A percentile compares a stretch with the other conserved stretches of the same genome.
These are phyloP conservation scores for Agrilus planipennis DNA, from an alignment of 1,140 invertebrate genomes.

Conservation along the genomic window DNA sequence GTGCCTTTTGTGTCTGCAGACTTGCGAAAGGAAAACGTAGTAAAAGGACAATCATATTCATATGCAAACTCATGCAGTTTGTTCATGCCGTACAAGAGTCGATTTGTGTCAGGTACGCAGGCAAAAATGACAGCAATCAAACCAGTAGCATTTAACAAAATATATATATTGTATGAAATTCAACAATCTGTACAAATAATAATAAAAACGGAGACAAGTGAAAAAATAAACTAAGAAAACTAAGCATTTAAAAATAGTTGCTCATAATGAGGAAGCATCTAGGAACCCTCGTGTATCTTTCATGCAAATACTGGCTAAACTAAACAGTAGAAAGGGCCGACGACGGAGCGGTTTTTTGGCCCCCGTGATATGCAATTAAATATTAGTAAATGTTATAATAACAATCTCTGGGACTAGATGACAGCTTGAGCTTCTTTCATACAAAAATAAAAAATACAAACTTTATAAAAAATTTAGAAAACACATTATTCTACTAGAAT, in stretches of 20 bases:
- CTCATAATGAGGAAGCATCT: slow-evolving; percentile 23
- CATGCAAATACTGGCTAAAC: slow-evolving; percentile 24
- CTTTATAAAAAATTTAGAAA: slow-evolving; percentile 36
- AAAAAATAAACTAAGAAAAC: slow-evolving; percentile 19
- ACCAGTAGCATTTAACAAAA: slow-evolving; percentile 30
- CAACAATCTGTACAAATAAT: slow-evolving; percentile 32
- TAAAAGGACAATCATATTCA: no score
- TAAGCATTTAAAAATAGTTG: slow-evolving; percentile 24
- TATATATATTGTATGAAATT: slow-evolving; percentile 33
- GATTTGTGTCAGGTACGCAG: slow-evolving; percentile 22
- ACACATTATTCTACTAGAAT: slow-evolving; percentile 34
- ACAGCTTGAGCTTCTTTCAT: slow-evolving; percentile 36
- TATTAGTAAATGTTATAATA: slow-evolving; percentile 19
- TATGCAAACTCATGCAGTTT: no score
- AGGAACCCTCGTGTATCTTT: slow-evolving; percentile 20
- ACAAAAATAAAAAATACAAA: slow-evolving; percentile 38
- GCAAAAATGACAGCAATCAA: slow-evolving; percentile 22
- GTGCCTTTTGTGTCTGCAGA: no score
- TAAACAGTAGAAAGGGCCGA: slow-evolving; percentile 2
- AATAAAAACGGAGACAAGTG: slow-evolving; percentile 22
- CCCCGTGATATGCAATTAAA: slow-evolving; percentile 27
- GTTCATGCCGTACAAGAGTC: no score
- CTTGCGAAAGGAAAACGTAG: no score
- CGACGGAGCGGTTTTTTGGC: not conserved
- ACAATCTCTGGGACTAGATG: slow-evolving; percentile 31